These are phyloP conservation scores for Zosterops pallidus DNA, from an alignment of 2,113 vertebrate species.

Conservation along the genomic window DNA sequence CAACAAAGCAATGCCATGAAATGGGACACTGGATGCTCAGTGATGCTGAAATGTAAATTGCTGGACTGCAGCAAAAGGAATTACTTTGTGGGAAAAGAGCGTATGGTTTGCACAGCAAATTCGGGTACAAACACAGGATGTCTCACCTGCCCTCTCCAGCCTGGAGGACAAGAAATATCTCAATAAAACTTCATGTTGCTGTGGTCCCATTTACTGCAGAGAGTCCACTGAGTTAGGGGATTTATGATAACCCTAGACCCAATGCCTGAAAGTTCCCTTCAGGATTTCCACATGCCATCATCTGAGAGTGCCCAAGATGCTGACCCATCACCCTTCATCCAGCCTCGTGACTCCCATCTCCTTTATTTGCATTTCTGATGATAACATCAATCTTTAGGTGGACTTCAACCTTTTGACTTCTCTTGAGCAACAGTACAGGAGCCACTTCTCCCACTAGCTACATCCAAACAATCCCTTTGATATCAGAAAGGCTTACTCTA, in stretches of 20 bases:
- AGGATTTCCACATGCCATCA: not conserved
- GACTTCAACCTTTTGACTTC: not conserved
- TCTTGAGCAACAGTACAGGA: conserved; percentile 19
- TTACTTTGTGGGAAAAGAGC: not conserved
- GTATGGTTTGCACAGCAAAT: not conserved
- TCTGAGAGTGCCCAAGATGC: not conserved
- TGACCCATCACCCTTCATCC: not conserved
- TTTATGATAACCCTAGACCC: not conserved
- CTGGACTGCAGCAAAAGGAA: not conserved
- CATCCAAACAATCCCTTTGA: not conserved
- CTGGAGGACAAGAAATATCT: not conserved
- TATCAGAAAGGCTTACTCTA: not conserved
- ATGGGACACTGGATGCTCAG: not conserved
- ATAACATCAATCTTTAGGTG: not conserved
- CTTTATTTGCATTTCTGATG: conserved; percentile 4
- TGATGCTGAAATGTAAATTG: not conserved
- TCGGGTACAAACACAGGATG: not conserved
- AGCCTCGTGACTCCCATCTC: not conserved
- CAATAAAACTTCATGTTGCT: not conserved
- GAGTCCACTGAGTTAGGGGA: not conserved
- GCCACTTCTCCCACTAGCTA: not conserved
- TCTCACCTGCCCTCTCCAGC: not conserved
- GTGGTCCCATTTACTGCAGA: not conserved
- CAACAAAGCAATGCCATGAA: not conserved
- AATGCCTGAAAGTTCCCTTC: not conserved